Base-by-base conservation (phyloP, 2,113 vertebrate species). In the Menidia beryllina region DNA sequence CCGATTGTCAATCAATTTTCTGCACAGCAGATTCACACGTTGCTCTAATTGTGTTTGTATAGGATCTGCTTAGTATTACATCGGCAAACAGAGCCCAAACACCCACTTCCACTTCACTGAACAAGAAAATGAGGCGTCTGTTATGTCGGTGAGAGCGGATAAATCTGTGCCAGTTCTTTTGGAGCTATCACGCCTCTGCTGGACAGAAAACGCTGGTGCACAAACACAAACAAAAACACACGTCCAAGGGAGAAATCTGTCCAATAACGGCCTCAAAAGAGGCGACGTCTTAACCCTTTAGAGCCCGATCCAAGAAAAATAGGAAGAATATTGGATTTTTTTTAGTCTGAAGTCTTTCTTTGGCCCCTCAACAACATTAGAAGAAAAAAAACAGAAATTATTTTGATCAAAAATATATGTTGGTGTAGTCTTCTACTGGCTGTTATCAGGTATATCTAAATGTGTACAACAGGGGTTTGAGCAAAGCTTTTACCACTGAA, bases 91-190 rank as follows among this genome's bases (percentile, higher is more conserved):
- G 67, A 15, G 47, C 79, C 80, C 68, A 84, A 81, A 74, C 85
- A 75, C 75, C 79, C 82, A 81, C 84, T 80, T 86, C 61, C 87
- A 82, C 77, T 85, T 85, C 87, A 86, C 77, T 89, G 83, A 91
- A 82, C 82, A 83, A 89, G 85, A 89, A 86, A 90, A 86, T 86
- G 70, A 58, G 66, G 51, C 63, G 55, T 77, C 61, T 57, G 83
- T 79, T 56, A 58, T 72, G 82, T 83, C 80, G 69, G 82, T 76
- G 81, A 71, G 61, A 49, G 53, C 81, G 72, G 68, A 87, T 84
- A 82, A 87, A 90, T 84, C 80, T 85, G 87, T n/a, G n/a, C n/a
- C 73, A 80, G 81, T 70, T 79, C 53, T 63, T 75, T 57, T 62
- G 75, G 69, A 88, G 75, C 52, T 61, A 58, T 87, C 86, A 78